A percentile compares a stretch with the other conserved stretches of the same genome.
Conservation (phyloP, 2,888 invertebrate species). For the Tenthredo mesomela region DNA sequence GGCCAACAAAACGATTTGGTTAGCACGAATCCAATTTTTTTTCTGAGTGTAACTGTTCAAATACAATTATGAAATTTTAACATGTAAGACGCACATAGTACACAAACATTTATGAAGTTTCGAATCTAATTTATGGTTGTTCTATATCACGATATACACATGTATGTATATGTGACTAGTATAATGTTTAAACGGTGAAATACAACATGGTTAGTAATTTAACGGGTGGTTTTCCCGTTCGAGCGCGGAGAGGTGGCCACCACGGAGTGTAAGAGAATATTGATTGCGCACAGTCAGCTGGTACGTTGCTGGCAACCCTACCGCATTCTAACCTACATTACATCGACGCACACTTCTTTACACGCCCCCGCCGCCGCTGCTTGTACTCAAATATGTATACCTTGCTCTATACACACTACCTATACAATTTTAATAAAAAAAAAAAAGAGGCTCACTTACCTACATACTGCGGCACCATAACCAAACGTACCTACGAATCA, state of each 20-base stretch:
- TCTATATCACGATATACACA: not conserved
- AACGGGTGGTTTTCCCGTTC: slow-evolving; percentile 22
- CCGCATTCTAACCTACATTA: slow-evolving; percentile 66
- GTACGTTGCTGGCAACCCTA: slow-evolving; percentile 60
- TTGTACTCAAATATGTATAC: not conserved
- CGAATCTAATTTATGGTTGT: not conserved
- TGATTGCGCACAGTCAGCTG: slow-evolving; percentile 71
- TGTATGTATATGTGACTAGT: not conserved
- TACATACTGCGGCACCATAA: not conserved
- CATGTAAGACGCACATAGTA: not conserved
- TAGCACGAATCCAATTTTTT: too few species aligned
- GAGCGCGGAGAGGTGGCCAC: not conserved
- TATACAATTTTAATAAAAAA: not conserved
- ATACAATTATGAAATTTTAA: not conserved
- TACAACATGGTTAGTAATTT: slow-evolving; percentile 35
- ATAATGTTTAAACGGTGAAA: not conserved
- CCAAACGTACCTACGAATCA: slow-evolving; percentile 11
- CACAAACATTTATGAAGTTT: not conserved
- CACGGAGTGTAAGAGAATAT: slow-evolving; percentile 61
- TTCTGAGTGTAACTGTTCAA: too few species aligned
- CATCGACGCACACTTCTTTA: slow-evolving; percentile 51
- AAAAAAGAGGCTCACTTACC: slow-evolving; percentile 7
- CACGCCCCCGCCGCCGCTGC: slow-evolving; percentile 36
- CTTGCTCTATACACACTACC: not conserved
- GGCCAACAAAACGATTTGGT: too few species aligned